phyloP scores from a whole-genome alignment of 2,797 vertebrate species.

The Furcifer pardalis region DNA sequence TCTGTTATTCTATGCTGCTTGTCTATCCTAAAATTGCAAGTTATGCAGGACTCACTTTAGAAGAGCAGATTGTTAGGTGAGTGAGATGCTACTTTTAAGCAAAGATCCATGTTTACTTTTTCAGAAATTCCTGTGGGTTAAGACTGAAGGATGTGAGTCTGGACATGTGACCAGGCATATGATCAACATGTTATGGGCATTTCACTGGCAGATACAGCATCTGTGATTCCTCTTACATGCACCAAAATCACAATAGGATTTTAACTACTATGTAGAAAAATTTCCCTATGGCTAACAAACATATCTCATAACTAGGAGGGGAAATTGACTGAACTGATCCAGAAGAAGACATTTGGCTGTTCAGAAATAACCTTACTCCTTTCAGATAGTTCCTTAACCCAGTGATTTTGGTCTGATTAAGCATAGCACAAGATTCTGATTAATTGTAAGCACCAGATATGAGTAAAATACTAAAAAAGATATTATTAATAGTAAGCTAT shows the following conservation, averaged over 20 bases:
- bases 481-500: not conserved
- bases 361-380: conserved; percentile 2
- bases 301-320: too few species aligned
- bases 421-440: not conserved
- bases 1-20: too few species aligned
- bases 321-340: not conserved
- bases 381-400: not conserved
- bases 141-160: too few species aligned
- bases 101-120: too few species aligned
- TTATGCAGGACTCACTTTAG: not conserved
- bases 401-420: not conserved
- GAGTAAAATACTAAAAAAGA: not conserved
- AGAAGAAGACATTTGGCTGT: not conserved
- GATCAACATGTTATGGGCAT: too few species aligned
- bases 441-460: not conserved
- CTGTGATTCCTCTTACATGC: too few species aligned
- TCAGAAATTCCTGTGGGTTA: too few species aligned
- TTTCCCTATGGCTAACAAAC: not conserved
- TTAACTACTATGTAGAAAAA: not conserved
- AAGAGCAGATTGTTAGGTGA: not conserved
- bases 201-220: too few species aligned
- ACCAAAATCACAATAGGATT: too few species aligned
- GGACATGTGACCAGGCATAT: too few species aligned
- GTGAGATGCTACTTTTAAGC: too few species aligned
- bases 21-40: not conserved